phyloP scores from a whole-genome alignment of 2,797 vertebrate genomes.

The Argyrosomus regius region DNA sequence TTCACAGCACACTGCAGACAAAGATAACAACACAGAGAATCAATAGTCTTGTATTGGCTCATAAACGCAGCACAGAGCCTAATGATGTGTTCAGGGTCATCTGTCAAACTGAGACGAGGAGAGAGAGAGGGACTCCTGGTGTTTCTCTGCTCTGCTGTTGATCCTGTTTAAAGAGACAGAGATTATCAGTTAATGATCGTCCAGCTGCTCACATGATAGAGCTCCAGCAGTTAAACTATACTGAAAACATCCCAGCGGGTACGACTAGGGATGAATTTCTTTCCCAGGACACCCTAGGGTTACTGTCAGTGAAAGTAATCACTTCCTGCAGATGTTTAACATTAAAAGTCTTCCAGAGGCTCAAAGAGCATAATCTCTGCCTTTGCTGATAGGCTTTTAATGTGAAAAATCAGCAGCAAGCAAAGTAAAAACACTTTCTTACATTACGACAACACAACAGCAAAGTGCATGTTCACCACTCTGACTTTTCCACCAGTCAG shows the following conservation, averaged over 20 bases:
- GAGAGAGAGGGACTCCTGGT: neutral
- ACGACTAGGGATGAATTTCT: neutral
- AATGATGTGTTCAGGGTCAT: constrained; percentile 56
- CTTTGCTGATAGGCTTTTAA: neutral
- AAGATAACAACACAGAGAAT: constrained; percentile 39
- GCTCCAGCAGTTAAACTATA: constrained; percentile 6
- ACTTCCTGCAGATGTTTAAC: constrained; percentile 10
- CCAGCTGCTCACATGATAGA: constrained; percentile 29
- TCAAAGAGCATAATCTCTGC: neutral
- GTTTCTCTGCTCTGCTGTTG: neutral
- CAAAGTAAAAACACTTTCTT: neutral
- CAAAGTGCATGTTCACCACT: neutral
- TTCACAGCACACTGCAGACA: constrained; percentile 9
- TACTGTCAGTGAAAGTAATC: neutral
- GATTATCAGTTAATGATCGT: constrained; percentile 30
- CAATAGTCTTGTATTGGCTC: constrained; percentile 16
- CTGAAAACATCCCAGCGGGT: neutral
- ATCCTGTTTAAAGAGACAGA: constrained; percentile 4
- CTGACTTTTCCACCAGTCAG: constrained; percentile 14
- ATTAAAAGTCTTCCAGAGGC: neutral
- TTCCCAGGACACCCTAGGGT: no score
- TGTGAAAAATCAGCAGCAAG: neutral
- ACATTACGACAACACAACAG: neutral
- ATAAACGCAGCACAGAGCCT: constrained; percentile 23
- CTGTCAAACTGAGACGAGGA: constrained; percentile 22